A percentile compares a stretch with the other conserved stretches of the same genome.
Conservation (phyloP, 2,797 vertebrate genomes). For the Pseudochaenichthys georgianus region DNA sequence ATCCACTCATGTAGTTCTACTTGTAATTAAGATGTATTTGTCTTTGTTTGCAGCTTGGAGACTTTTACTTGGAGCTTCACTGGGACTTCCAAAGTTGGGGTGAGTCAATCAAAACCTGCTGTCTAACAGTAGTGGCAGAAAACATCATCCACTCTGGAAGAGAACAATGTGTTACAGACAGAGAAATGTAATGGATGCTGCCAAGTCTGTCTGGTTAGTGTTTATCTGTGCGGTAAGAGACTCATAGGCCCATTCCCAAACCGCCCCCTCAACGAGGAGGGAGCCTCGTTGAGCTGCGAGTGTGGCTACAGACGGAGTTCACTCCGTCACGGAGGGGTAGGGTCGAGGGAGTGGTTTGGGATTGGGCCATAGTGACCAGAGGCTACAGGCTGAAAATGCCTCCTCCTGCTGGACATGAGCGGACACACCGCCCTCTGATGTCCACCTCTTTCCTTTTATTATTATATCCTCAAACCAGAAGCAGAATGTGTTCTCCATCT, state of each 20-base stretch:
- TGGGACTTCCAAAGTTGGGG: conserved; percentile 99
- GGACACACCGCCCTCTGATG: neutral
- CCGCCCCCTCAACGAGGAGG: no score
- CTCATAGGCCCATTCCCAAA: neutral
- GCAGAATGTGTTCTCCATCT: neutral
- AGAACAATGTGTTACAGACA: neutral
- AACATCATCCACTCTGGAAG: neutral
- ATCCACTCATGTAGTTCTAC: neutral
- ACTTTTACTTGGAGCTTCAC: conserved; percentile 99
- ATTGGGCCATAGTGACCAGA: conserved; percentile 6
- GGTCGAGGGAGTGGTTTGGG: no score
- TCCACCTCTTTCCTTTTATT: neutral
- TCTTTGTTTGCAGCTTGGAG: conserved; percentile 90
- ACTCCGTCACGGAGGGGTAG: no score
- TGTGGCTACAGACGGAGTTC: no score
- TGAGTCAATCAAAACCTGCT: conserved; percentile 81
- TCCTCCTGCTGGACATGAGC: conserved; percentile 63
- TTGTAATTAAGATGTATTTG: conserved; percentile 19
- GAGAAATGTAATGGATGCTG: conserved; percentile 5
- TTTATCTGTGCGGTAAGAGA: conserved; percentile 15
- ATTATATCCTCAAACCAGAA: neutral
- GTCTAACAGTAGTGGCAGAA: neutral
- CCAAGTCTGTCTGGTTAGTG: conserved; percentile 9
- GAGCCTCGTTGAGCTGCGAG: no score
- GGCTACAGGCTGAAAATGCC: conserved; percentile 15